A percentile compares a stretch with the other conserved stretches of the same genome.
Evolutionary conservation across 2,113 vertebrate genomes (phyloP).

Genomic region (Nettapus auritus): DNA sequence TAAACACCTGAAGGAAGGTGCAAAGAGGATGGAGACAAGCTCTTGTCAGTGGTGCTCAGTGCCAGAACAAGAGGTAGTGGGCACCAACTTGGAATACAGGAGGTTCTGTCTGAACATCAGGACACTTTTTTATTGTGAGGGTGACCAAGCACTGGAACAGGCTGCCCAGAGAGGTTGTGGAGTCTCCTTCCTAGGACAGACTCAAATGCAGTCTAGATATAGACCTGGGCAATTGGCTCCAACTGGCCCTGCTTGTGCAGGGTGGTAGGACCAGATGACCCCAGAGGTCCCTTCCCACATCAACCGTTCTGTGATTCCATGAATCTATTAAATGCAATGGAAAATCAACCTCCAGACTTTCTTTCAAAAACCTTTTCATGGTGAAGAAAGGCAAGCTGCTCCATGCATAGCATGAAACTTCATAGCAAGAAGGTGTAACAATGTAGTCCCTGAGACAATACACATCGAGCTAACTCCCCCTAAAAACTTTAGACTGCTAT

Average conservation of each 20-base stretch:
- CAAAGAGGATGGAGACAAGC: background rate
- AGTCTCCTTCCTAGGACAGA: background rate
- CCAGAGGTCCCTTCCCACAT: background rate
- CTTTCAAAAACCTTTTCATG: background rate
- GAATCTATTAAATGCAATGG: background rate
- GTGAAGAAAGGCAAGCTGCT: background rate
- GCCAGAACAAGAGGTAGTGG: background rate
- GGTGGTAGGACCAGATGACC: background rate
- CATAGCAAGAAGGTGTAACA: background rate
- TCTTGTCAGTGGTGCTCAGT: background rate
- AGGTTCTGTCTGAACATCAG: background rate
- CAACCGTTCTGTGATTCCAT: background rate
- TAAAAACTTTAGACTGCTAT: background rate
- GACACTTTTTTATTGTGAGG: background rate
- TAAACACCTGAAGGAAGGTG: no score
- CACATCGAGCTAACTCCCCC: background rate
- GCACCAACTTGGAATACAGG: background rate
- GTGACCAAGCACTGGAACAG: background rate
- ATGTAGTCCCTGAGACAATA: background rate
- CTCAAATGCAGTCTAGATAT: background rate
- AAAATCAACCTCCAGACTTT: background rate
- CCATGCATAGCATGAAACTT: background rate
- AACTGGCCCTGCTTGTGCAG: background rate
- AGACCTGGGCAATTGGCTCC: background rate
- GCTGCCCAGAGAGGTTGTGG: background rate